phyloP scores from a whole-genome alignment of 2,797 vertebrate genomes.

The Poliocrania exsul region DNA sequence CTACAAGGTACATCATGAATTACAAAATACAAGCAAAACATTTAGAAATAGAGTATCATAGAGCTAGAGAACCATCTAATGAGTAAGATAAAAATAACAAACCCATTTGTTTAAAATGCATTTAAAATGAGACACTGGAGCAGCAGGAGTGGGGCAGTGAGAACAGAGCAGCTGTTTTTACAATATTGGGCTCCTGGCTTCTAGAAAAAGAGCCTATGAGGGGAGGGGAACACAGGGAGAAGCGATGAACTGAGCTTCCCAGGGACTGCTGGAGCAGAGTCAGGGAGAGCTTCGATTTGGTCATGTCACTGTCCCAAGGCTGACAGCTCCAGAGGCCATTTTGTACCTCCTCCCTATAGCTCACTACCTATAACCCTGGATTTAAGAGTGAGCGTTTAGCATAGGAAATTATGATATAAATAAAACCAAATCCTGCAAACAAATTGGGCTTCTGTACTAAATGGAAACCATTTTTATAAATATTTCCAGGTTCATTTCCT shows the following conservation, averaged over 20 bases:
- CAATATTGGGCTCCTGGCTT: neutral
- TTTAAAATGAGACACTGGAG: neutral
- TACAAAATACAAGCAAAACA: neutral
- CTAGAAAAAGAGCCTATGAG: neutral
- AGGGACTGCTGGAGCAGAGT: neutral
- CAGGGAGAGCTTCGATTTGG: neutral
- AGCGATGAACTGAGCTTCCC: neutral
- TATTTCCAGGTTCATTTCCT: neutral
- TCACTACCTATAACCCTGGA: neutral
- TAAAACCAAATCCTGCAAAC: neutral
- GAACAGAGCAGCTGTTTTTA: neutral
- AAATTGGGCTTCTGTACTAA: neutral
- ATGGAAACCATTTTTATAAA: neutral
- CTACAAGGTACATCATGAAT: neutral
- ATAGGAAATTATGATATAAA: neutral
- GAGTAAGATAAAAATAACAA: neutral
- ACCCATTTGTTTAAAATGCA: neutral
- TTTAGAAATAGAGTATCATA: neutral
- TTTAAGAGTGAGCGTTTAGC: neutral
- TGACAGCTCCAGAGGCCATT: neutral
- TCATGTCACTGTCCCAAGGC: neutral
- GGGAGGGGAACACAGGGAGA: neutral
- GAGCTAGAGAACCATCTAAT: neutral
- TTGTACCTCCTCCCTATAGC: neutral
- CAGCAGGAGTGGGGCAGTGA: neutral